Evolutionary conservation across 1,140 invertebrate species (phyloP).

Genomic region (Pseudachorutes palmiensis): DNA sequence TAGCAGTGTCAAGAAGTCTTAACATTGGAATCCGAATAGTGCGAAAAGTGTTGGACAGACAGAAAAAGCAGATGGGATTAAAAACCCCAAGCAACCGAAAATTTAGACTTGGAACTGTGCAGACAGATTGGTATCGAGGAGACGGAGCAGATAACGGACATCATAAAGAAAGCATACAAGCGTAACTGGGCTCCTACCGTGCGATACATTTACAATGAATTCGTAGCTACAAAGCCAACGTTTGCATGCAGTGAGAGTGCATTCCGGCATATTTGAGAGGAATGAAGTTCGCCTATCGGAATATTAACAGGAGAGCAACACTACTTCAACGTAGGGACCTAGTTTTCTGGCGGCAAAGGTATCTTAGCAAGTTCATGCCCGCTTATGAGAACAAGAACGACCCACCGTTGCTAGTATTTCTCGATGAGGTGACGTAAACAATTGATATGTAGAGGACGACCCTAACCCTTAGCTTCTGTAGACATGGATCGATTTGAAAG

Average conservation of each 20-base stretch:
- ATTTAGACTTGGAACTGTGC: neutral
- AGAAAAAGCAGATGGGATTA: no score
- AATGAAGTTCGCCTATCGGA: neutral
- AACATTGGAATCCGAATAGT: no score
- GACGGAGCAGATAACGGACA: neutral
- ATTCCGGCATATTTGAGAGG: neutral
- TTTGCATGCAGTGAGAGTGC: neutral
- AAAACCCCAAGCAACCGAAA: no score
- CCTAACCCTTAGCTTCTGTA: no score
- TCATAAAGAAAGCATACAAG: neutral
- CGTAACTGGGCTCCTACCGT: neutral
- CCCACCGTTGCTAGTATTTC: no score
- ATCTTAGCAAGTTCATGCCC: no score
- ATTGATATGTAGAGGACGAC: no score
- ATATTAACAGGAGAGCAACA: neutral
- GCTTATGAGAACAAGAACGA: no score
- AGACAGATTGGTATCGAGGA: neutral
- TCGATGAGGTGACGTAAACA: no score
- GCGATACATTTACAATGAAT: neutral
- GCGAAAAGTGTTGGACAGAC: no score
- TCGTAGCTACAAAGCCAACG: neutral
- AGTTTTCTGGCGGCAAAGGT: neutral
- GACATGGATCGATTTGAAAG: no score
- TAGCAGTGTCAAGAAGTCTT: no score
- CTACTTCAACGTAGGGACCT: neutral